Percentiles rank a stretch among this genome's conserved stretches.
Evolutionary conservation across 2,113 vertebrate species (phyloP).

Genomic region (Thymallus thymallus): DNA sequence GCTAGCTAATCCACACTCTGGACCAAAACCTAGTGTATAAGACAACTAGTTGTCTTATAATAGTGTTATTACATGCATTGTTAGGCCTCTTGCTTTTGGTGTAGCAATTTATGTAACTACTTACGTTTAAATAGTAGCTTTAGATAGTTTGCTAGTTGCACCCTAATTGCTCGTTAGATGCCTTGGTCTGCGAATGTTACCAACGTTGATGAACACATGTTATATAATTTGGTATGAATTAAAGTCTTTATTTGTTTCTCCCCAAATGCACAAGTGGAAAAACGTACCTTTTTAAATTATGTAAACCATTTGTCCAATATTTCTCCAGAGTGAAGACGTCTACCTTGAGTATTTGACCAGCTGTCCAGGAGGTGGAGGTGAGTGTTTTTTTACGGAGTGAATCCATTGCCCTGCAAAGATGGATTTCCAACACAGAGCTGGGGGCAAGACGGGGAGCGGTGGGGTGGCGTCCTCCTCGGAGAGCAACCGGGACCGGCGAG

Average conservation of each 20-base stretch:
- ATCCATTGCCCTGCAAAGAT: slow-evolving; percentile 66
- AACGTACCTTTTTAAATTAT: background rate
- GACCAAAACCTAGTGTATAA: too few species aligned
- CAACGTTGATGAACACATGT: too few species aligned
- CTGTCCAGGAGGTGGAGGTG: background rate
- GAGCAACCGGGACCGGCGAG: slow-evolving; percentile 91
- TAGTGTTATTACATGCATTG: too few species aligned
- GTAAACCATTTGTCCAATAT: background rate
- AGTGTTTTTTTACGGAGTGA: slow-evolving; percentile 26
- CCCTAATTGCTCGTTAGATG: too few species aligned
- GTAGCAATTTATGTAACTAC: too few species aligned
- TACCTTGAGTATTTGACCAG: background rate
- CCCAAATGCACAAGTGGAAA: background rate
- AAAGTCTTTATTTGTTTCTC: background rate
- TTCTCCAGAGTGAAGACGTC: background rate
- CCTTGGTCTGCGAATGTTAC: too few species aligned
- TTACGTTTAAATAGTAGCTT: too few species aligned
- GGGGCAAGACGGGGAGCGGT: slow-evolving; percentile 94
- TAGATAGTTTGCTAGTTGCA: too few species aligned
- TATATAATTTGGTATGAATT: too few species aligned
- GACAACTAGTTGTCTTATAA: too few species aligned
- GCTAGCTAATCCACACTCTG: background rate
- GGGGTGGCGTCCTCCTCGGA: slow-evolving; percentile 94
- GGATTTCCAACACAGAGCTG: slow-evolving; percentile 97
- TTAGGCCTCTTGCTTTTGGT: too few species aligned